Conservation (phyloP, 2,888 invertebrate species). For the Reticulitermes lucifugus region DNA sequence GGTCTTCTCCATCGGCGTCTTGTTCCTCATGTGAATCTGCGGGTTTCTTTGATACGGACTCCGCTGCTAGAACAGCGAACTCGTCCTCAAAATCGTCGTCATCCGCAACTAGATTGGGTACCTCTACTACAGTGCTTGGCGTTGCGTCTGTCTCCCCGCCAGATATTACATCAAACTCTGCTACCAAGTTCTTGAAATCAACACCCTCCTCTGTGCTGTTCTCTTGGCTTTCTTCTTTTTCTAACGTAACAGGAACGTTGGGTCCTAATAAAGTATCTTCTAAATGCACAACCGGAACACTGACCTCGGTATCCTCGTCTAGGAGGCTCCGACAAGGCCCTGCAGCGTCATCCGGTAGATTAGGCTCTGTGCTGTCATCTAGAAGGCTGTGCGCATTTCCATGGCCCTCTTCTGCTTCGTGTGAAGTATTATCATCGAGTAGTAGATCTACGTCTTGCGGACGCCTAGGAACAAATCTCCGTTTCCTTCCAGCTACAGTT, state of each 20-base stretch:
- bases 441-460: constrained; percentile 57
- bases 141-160: background rate
- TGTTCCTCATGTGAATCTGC: constrained; percentile 47
- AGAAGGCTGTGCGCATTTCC: background rate
- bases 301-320: constrained; percentile 72
- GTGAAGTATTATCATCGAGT: constrained; percentile 53
- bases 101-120: background rate
- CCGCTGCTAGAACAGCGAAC: constrained; percentile 82
- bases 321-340: constrained; percentile 71
- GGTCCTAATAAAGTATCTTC: background rate
- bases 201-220: background rate
- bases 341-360: constrained; percentile 46
- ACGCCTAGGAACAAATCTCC: constrained; percentile 54
- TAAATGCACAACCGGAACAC: background rate
- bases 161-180: constrained; percentile 56
- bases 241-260: background rate
- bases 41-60: constrained; percentile 73
- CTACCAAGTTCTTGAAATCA: constrained; percentile 54
- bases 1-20: constrained; percentile 61
- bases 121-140: background rate
- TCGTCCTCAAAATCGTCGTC: constrained; percentile 75
- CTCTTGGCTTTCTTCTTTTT: background rate
- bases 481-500: constrained; percentile 18
- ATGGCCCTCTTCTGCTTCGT: constrained; percentile 6
- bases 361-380: background rate